These are phyloP conservation scores for Acanthochromis polyacanthus DNA, from an alignment of 2,113 vertebrate genomes.

Conservation along the genomic window DNA sequence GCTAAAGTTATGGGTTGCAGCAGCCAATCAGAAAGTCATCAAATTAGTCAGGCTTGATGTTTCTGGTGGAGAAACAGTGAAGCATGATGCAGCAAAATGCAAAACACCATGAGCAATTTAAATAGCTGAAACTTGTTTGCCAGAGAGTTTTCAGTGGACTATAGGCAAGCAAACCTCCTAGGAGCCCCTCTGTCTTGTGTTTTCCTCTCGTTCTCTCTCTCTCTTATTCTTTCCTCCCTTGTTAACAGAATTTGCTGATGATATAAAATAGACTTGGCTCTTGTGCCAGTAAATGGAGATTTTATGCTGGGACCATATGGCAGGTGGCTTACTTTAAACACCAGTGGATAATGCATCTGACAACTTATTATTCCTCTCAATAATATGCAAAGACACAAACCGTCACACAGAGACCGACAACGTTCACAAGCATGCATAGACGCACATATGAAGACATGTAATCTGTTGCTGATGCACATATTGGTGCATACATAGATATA, in stretches of 20 bases:
- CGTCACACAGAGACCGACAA: neutral
- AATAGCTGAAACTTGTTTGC: conserved; percentile 49
- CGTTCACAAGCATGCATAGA: neutral
- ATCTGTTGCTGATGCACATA: neutral
- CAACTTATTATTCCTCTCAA: conserved; percentile 41
- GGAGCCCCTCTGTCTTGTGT: conserved; percentile 22
- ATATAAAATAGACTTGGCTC: conserved; percentile 64
- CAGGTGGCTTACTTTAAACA: conserved; percentile 64
- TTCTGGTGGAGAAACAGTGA: conserved; percentile 24
- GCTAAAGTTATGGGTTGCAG: neutral
- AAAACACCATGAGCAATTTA: conserved; percentile 53
- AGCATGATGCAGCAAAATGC: conserved; percentile 57
- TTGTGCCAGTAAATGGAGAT: conserved; percentile 51
- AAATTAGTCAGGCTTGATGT: conserved; percentile 7
- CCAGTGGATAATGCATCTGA: conserved; percentile 78
- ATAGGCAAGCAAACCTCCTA: conserved; percentile 42
- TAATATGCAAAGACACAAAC: conserved; percentile 42
- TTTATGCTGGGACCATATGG: conserved; percentile 74
- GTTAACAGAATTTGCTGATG: conserved; percentile 73
- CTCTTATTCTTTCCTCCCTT: conserved; percentile 21
- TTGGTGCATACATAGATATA: neutral
- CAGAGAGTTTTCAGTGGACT: conserved; percentile 32
- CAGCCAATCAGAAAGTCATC: conserved; percentile 14
- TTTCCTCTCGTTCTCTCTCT: conserved; percentile 4
- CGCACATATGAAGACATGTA: neutral